These are phyloP conservation scores for Oxyteleia sp. DNA, from an alignment of 2,888 invertebrate genomes.

Conservation along the genomic window DNA sequence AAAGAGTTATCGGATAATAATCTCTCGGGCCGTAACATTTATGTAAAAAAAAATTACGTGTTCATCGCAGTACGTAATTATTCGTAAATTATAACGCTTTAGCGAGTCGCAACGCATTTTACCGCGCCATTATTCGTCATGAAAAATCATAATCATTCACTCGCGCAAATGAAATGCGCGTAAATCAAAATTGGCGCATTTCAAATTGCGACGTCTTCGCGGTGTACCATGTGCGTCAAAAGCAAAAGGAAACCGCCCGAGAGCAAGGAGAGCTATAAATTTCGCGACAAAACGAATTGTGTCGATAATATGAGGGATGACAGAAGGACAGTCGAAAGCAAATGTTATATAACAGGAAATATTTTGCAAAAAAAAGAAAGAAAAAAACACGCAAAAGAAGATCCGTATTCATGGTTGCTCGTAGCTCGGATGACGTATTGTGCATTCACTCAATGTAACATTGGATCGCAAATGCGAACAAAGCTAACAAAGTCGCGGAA, in stretches of 20 bases:
- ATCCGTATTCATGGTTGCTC: conserved; percentile 51
- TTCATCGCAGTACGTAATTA: not conserved
- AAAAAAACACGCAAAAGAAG: conserved; percentile 42
- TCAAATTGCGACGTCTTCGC: conserved; percentile 76
- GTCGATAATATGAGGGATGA: conserved; percentile 54
- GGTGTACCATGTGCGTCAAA: conserved; percentile 14
- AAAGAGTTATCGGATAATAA: conserved; percentile 33
- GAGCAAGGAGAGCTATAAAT: conserved; percentile 52
- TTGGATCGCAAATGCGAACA: conserved; percentile 57
- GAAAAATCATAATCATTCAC: not conserved
- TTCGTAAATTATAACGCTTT: not conserved
- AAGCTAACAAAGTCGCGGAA: conserved; percentile 43
- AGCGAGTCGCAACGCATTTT: not conserved
- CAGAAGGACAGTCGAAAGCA: conserved; percentile 58
- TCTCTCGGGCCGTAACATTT: not conserved
- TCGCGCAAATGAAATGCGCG: conserved; percentile 45
- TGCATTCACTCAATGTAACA: conserved; percentile 55
- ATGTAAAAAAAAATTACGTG: not conserved
- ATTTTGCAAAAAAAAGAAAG: conserved; percentile 56
- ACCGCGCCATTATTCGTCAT: not conserved
- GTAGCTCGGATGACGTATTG: conserved; percentile 57
- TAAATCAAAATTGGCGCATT: conserved; percentile 80
- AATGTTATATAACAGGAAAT: conserved; percentile 61
- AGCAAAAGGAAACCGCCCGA: conserved; percentile 27
- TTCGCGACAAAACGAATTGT: conserved; percentile 41